Conservation (phyloP, 2,888 invertebrate species). For the Ormyrus pomaceus region DNA sequence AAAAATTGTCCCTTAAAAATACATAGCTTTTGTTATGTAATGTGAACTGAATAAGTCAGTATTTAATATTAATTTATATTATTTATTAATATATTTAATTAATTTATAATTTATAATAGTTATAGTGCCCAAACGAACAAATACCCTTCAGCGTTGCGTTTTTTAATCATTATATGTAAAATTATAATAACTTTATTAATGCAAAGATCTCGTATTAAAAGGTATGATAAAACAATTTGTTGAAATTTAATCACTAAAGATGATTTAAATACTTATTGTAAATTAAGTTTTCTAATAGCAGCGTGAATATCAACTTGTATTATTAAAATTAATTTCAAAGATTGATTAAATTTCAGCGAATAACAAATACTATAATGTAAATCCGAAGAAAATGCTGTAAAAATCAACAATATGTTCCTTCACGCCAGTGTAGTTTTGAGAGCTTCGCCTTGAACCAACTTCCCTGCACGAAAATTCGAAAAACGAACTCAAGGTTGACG, state of each 20-base stretch:
- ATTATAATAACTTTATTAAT: constrained; percentile 14
- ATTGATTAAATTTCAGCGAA: constrained; percentile 28
- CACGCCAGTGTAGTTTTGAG: constrained; percentile 28
- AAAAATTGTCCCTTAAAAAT: not conserved
- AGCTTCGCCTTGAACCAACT: constrained; percentile 37
- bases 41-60: too few species aligned
- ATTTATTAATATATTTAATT: constrained; percentile 7
- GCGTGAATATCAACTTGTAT: not conserved
- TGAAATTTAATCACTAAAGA: constrained; percentile 21
- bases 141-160: not conserved
- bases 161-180: constrained; percentile 20
- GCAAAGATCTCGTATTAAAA: constrained; percentile 40
- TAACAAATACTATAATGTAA: constrained; percentile 23
- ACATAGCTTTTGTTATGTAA: not conserved
- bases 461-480: not conserved
- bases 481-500: not conserved
- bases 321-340: not conserved
- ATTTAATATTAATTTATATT: constrained; percentile 16
- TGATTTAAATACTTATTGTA: not conserved
- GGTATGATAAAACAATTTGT: not conserved
- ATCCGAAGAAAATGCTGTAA: constrained; percentile 34
- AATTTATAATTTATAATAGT: not conserved
- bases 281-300: not conserved
- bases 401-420: constrained; percentile 46
- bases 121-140: not conserved